These are phyloP conservation scores for Ceyx margarethae DNA, from an alignment of 2,113 vertebrate species.

Conservation along the genomic window DNA sequence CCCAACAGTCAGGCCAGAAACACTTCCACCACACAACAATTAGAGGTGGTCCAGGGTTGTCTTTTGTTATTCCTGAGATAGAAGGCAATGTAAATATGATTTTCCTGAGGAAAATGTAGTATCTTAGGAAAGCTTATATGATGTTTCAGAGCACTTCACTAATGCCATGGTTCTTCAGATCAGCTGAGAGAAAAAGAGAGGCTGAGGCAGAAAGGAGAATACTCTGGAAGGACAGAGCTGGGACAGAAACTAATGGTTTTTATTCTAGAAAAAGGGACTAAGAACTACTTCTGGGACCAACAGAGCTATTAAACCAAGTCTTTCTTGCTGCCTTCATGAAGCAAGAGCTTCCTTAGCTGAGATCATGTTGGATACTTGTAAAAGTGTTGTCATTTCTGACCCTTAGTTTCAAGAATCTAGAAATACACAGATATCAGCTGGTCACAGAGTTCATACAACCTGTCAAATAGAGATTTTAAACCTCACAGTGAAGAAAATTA, in stretches of 20 bases:
- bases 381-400: rapidly evolving
- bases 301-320: neutral
- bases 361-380: neutral
- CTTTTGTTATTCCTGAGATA: neutral
- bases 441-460: neutral
- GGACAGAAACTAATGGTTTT: neutral
- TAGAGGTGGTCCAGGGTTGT: neutral
- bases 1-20: neutral
- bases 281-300: neutral
- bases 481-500: neutral
- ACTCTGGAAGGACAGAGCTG: neutral
- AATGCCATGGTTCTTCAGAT: neutral
- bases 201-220: neutral
- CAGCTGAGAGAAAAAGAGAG: neutral
- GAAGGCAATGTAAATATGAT: neutral
- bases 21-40: neutral
- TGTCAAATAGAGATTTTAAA: neutral
- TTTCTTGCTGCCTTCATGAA: neutral
- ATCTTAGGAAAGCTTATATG: neutral
- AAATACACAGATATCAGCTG: neutral
- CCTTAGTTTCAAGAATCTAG: neutral
- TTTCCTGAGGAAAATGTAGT: neutral
- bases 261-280: neutral
- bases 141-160: neutral
- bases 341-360: neutral